Conservation (phyloP, 2,888 invertebrate species). For the Caenorhabditis becei region DNA sequence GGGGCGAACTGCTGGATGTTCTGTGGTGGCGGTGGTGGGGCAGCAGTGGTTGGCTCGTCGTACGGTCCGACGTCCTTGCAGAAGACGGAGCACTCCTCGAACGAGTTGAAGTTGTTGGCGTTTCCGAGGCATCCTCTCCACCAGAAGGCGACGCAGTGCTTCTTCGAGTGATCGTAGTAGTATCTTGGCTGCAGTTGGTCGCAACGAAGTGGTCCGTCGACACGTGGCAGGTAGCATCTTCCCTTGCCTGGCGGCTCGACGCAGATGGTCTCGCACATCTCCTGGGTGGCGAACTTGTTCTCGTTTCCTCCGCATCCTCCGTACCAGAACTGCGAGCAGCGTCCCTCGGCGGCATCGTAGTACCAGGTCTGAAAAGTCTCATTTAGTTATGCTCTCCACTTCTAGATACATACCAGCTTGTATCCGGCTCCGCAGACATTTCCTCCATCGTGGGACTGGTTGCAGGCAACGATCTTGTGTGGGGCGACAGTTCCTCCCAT, state of each 20-base stretch:
- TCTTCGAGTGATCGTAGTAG: constrained; percentile 77
- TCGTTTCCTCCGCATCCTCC: constrained; percentile 94
- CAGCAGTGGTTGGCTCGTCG: constrained; percentile 62
- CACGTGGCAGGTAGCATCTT: constrained; percentile 80
- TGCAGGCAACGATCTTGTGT: constrained; percentile 74
- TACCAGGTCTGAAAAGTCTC: constrained; percentile 85
- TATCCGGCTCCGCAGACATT: constrained; percentile 78
- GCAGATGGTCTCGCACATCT: constrained; percentile 79
- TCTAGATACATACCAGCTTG: constrained; percentile 63
- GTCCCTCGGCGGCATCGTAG: constrained; percentile 86
- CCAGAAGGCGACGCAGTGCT: constrained; percentile 81
- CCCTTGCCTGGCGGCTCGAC: constrained; percentile 79
- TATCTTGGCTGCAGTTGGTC: constrained; percentile 76
- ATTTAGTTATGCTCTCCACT: too few species aligned
- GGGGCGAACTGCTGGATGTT: constrained; percentile 38
- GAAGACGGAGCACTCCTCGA: constrained; percentile 77
- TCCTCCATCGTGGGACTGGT: constrained; percentile 78
- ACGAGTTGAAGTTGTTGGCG: constrained; percentile 79
- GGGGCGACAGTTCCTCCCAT: constrained; percentile 76
- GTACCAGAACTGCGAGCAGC: constrained; percentile 89
- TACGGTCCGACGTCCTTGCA: constrained; percentile 74
- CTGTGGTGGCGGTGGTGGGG: constrained; percentile 53
- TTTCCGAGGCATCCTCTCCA: constrained; percentile 81
- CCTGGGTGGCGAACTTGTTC: constrained; percentile 84
- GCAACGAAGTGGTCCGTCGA: constrained; percentile 79